Percentiles rank a stretch among this genome's conserved stretches.
phyloP scores from a whole-genome alignment of 2,113 vertebrate species.

The Bombycilla garrulus region DNA sequence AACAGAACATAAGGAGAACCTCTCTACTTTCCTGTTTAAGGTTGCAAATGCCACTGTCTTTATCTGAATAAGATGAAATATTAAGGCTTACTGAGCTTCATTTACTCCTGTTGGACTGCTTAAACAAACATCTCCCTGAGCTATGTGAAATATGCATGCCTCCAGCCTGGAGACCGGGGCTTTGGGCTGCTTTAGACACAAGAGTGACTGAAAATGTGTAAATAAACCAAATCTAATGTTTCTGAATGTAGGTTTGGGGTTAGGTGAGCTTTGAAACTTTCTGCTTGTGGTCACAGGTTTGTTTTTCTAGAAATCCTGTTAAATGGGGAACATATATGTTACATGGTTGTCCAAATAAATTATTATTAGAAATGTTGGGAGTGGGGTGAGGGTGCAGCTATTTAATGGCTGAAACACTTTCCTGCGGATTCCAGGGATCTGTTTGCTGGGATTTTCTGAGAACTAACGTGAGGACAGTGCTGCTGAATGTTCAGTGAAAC shows the following conservation, averaged over 20 bases:
- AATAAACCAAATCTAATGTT: slow-evolving; percentile 31
- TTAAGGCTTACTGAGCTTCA: not conserved
- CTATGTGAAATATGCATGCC: not conserved
- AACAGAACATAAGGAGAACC: not conserved
- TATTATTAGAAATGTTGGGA: slow-evolving; percentile 12
- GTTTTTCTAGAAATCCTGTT: slow-evolving; percentile 33
- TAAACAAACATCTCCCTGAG: not conserved
- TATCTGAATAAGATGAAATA: not conserved
- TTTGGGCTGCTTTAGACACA: slow-evolving; percentile 5
- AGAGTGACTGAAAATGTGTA: slow-evolving; percentile 12
- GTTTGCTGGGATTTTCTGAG: slow-evolving; percentile 22
- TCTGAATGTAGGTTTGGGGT: slow-evolving; percentile 25
- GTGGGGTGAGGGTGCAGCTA: not conserved
- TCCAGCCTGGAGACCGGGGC: not conserved
- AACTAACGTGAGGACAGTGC: not conserved
- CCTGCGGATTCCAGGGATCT: not conserved
- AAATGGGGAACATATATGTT: not conserved
- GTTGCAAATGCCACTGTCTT: not conserved
- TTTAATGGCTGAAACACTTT: slow-evolving; percentile 14
- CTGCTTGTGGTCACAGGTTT: not conserved
- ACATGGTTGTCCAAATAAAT: slow-evolving; percentile 29
- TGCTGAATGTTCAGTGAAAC: not conserved
- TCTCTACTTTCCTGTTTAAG: not conserved
- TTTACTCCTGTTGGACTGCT: slow-evolving; percentile 4
- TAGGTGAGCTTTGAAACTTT: slow-evolving; percentile 39